phyloP scores from a whole-genome alignment of 2,113 vertebrate species.

The Macheiramphus alcinus region DNA sequence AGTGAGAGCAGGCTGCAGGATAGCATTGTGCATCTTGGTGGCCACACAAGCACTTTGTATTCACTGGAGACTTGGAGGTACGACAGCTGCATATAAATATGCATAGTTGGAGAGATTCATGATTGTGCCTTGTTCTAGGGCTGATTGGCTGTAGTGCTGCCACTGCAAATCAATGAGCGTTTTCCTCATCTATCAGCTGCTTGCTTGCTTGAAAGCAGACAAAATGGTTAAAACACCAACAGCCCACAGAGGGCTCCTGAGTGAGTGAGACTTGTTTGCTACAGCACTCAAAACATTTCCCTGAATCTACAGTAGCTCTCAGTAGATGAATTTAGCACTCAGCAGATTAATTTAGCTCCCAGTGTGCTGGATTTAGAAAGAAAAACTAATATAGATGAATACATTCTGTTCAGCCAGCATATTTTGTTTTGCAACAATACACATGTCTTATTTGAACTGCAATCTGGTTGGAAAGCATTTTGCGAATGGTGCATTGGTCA shows the following conservation, averaged over 20 bases:
- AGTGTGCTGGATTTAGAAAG: conserved; percentile 64
- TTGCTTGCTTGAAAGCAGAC: conserved; percentile 66
- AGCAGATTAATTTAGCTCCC: conserved; percentile 67
- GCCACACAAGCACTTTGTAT: conserved; percentile 68
- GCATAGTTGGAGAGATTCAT: conserved; percentile 68
- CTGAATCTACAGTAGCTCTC: conserved; percentile 58
- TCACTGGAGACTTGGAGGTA: conserved; percentile 66
- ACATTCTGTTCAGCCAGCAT: conserved; percentile 66
- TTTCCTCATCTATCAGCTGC: conserved; percentile 68
- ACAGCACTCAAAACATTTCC: conserved; percentile 36
- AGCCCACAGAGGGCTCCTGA: conserved; percentile 74
- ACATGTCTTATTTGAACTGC: conserved; percentile 64
- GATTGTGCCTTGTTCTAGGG: conserved; percentile 52
- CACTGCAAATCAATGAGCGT: conserved; percentile 67
- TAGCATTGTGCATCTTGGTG: conserved; percentile 55
- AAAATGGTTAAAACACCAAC: conserved; percentile 71
- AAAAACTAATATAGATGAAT: conserved; percentile 64
- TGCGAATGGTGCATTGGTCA: conserved; percentile 50
- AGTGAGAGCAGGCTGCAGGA: conserved; percentile 50
- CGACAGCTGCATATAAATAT: conserved; percentile 78
- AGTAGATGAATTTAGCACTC: conserved; percentile 65
- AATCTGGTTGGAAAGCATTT: conserved; percentile 60
- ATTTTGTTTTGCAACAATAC: conserved; percentile 68
- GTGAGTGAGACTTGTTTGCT: conserved; percentile 63
- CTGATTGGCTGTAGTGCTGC: conserved; percentile 61